Evolutionary conservation across 1,140 invertebrate species (phyloP), one percentile per base, ranked within the genome.

Genomic region (Dryas iulia): DNA sequence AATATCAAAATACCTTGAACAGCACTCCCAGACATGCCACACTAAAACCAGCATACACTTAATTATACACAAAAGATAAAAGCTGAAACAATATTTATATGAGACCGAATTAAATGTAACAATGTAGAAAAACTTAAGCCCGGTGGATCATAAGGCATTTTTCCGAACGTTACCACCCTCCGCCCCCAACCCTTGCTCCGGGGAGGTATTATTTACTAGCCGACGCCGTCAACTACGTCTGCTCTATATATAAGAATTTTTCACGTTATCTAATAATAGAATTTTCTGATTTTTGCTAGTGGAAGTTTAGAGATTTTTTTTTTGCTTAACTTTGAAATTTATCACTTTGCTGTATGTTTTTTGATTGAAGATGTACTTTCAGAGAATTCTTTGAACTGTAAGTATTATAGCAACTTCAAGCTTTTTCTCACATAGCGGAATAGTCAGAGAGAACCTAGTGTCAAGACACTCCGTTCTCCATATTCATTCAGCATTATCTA

Each of bases 111-210:
- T 71, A 69, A 73, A 71, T 71, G 31, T 61, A 75, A 80, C 76
- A 80, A 74, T 76, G 74, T 78, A 72, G 61, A 85, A 82, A 83
- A 83, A 82, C 79, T 84, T 77, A 73, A 79, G 72, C 72, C 72
- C 68, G 82, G 61, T 62, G 81, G 84, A 88, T 87, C 86, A 83
- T 85, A 86, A 87, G 86, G 87, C 84, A 90, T 89, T 90, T 90
- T 90, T 90, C 84, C 82, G 81, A 85, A 87, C 39, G 14, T n/a
- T n/a, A n/a, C 14, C 87, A 87, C 78, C 84, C 82, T 79, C 70
- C 76, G 56, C 60, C 64, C 66, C 75, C 78, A 53, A 68, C 63
- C 71, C 72, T 74, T 73, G 69, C 81, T 87, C 82, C 69, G 74
- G 74, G 76, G 56, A 58, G 52, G 60, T 57, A 39, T 66, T 58